Conservation (phyloP, 2,888 invertebrate species). For the Idaea dimidiata region DNA sequence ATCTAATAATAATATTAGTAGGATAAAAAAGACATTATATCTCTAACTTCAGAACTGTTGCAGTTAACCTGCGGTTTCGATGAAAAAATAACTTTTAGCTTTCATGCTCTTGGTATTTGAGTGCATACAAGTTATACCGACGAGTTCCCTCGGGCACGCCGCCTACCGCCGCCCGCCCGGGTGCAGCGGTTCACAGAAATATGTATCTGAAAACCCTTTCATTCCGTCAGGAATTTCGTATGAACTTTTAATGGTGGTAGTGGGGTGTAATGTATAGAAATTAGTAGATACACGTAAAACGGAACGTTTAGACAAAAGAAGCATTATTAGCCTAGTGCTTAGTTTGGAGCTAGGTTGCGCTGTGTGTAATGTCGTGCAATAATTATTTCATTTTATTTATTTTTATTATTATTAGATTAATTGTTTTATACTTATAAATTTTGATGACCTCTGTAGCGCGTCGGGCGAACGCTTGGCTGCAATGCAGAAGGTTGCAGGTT, state of each 20-base stretch:
- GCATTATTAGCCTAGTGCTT: too few species aligned
- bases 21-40: background rate
- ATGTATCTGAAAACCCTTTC: background rate
- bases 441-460: too few species aligned
- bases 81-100: background rate
- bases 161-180: background rate
- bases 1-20: too few species aligned
- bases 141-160: background rate
- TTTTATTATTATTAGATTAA: too few species aligned
- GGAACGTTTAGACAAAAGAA: background rate
- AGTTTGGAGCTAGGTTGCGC: too few species aligned
- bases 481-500: too few species aligned
- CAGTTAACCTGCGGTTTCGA: background rate
- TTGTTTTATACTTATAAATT: too few species aligned
- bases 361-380: too few species aligned
- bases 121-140: background rate
- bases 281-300: background rate
- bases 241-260: background rate
- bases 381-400: too few species aligned
- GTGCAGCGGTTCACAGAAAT: background rate
- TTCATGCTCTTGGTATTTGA: background rate
- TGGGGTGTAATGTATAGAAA: background rate
- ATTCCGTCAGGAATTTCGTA: background rate
- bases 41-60: background rate
- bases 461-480: too few species aligned